phyloP scores from a whole-genome alignment of 1,140 invertebrate species.

The Brachionus paranguensis region DNA sequence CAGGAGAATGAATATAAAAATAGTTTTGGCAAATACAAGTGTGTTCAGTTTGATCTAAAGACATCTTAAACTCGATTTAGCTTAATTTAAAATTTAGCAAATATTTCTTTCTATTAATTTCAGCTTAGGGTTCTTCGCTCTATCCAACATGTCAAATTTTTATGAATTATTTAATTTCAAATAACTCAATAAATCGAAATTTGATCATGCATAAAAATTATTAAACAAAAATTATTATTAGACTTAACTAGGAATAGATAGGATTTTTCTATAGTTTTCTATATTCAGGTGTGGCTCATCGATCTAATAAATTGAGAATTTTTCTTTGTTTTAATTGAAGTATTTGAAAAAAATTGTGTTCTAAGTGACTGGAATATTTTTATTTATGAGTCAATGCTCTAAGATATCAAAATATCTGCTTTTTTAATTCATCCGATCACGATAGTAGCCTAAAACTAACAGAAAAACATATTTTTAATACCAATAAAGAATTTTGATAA shows the following conservation, averaged over 20 bases:
- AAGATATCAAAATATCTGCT: neutral
- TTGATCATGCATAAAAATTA: too few relatives aligned
- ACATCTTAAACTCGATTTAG: neutral
- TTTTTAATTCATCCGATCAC: neutral
- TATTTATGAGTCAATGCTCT: neutral
- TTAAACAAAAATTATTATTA: too few relatives aligned
- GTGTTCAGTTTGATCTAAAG: neutral
- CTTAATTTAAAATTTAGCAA: neutral
- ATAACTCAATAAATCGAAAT: too few relatives aligned
- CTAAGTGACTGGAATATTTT: neutral
- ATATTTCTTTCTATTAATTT: too few relatives aligned
- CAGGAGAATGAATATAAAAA: neutral
- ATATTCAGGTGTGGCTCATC: neutral
- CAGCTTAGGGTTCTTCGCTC: too few relatives aligned
- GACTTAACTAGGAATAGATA: too few relatives aligned
- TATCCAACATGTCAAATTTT: too few relatives aligned
- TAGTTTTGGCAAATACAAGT: neutral
- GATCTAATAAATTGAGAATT: neutral
- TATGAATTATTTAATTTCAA: too few relatives aligned
- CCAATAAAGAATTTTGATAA: neutral
- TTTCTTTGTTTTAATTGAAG: neutral
- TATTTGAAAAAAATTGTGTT: neutral
- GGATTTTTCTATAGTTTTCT: too few relatives aligned
- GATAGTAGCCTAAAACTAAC: neutral
- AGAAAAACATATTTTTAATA: neutral